Percentiles rank a stretch among this genome's conserved stretches.
Evolutionary conservation across 92 coral and sea anemone species (phyloP).

Genomic region (Porites divaricata): DNA sequence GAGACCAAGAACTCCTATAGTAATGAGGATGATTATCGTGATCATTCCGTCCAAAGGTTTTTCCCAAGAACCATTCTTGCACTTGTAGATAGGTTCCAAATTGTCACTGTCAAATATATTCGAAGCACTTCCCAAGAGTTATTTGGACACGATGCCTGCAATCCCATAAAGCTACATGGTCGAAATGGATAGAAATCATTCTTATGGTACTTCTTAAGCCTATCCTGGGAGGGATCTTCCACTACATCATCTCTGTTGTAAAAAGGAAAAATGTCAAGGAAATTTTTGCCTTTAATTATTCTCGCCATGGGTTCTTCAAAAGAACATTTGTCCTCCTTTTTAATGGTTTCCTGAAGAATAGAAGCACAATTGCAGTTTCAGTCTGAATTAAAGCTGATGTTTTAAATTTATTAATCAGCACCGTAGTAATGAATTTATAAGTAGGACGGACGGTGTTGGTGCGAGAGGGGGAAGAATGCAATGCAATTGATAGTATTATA

Average conservation of each 20-base stretch:
- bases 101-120: constrained; percentile 45
- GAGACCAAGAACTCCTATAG: too few relatives aligned
- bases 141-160: constrained; percentile 65
- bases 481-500: too few relatives aligned
- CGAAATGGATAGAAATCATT: constrained; percentile 73
- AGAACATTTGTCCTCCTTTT: constrained; percentile 77
- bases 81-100: constrained; percentile 49
- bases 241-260: constrained; percentile 50
- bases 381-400: background rate
- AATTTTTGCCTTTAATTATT: constrained; percentile 59
- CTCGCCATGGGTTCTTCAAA: constrained; percentile 89
- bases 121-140: constrained; percentile 64
- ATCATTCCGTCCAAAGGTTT: constrained; percentile 7
- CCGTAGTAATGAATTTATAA: too few relatives aligned
- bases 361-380: background rate
- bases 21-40: too few relatives aligned
- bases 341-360: constrained; percentile 17
- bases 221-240: constrained; percentile 58
- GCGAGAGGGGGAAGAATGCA: too few relatives aligned
- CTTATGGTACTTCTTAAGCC: constrained; percentile 45
- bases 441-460: too few relatives aligned
- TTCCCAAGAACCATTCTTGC: constrained; percentile 63
- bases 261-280: constrained; percentile 70
- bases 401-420: too few relatives aligned
- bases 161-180: constrained; percentile 75